Base-by-base conservation (phyloP, 1,140 invertebrate species). In the Probaryconus sp. region DNA sequence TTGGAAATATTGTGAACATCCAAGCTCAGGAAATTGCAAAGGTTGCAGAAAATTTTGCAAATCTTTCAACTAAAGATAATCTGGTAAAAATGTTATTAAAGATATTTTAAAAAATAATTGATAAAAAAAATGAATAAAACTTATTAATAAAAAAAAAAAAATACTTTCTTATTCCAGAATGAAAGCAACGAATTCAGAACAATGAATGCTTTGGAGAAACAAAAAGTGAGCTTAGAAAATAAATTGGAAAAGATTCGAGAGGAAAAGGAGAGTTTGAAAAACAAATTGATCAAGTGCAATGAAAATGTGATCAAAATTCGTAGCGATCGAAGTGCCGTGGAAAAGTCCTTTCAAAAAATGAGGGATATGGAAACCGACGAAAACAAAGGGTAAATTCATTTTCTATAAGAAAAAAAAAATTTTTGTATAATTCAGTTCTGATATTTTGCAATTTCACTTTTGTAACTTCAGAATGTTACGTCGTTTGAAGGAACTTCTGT, bases 401-500 rank as follows among this genome's bases (percentile, higher is more conserved):
- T 63, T 14, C n/a, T 26, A 9, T 13, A 43, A 4, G 43, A 24
- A 5, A 63, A 16, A 5, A 9, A 20, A 40, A 20, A 45, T 26
- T 26, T 45, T 17, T 13, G 6, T 16, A n/a, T 9, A n/a, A 31
- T 50, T 45, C 14, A 30, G n/a, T n/a, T n/a, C n/a, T n/a, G n/a
- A n/a, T n/a, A n/a, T n/a, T n/a, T n/a, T n/a, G n/a, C n/a, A n/a
- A n/a, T n/a, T n/a, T n/a, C n/a, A n/a, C n/a, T n/a, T n/a, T n/a
- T n/a, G n/a, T n/a, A n/a, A n/a, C n/a, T 88, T 28, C 58, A 94
- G 92, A 24, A 81, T 89, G 24, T 64, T 93, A n/a, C 86, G 90
- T 69, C 90, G 90, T 75, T 84, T 95, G 11, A 89, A 93, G 74
- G 85, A 89, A 33, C 83, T 95, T 67, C 88, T 96, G 5, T 87